phyloP scores from a whole-genome alignment of 2,113 vertebrate species.

The Strix uralensis region DNA sequence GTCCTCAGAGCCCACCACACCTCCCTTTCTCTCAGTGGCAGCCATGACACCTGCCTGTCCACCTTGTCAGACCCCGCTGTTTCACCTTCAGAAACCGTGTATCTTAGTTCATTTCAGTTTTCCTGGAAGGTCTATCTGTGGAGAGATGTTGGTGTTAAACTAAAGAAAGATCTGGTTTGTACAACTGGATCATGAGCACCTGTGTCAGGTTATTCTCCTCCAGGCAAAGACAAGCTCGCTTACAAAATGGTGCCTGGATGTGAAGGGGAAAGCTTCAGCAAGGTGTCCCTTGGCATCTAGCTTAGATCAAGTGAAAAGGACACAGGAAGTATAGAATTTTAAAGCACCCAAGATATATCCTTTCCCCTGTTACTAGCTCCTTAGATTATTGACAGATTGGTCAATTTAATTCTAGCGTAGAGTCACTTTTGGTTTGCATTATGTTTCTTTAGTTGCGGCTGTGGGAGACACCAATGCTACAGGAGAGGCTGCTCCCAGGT shows the following conservation, averaged over 20 bases:
- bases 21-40: not conserved
- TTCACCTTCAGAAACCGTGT: not conserved
- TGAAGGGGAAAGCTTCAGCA: not conserved
- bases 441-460: not conserved
- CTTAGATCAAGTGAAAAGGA: not conserved
- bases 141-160: not conserved
- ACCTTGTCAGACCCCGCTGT: not conserved
- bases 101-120: not conserved
- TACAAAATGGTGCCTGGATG: not conserved
- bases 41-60: not conserved
- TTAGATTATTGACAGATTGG: not conserved
- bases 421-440: not conserved
- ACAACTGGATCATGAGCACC: not conserved
- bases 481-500: not conserved
- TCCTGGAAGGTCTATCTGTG: not conserved
- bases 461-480: not conserved
- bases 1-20: not conserved
- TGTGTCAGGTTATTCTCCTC: not conserved
- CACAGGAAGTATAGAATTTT: not conserved
- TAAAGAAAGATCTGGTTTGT: not conserved
- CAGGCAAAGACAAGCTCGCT: not conserved
- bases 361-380: not conserved
- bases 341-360: not conserved
- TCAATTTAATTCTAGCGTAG: not conserved
- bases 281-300: not conserved